Base-by-base conservation (phyloP, 2,113 vertebrate genomes). In the Cardinalis cardinalis region DNA sequence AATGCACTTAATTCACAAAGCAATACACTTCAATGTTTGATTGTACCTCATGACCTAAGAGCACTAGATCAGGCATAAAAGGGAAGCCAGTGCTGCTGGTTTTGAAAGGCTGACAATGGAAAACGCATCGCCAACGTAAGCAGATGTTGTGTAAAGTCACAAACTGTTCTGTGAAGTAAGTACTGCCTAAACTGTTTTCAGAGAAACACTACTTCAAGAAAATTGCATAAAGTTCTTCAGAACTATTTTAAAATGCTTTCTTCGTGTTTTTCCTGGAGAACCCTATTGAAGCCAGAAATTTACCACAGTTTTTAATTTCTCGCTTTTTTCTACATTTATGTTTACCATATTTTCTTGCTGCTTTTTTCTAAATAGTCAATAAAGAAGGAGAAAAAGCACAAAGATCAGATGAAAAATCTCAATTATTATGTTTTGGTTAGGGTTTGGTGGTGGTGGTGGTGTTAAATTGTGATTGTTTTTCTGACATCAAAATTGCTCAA, bases 31-130 rank as follows among this genome's bases (percentile, higher is more conserved):
- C 3, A 4, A 38, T 17, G 18, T 49, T 88, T 58, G 69, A 34
- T 60, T 88, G 40, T 23, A 65, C 31, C 20, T 23, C 16, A 18
- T 18, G 20, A 29, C 38, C 49, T 66, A 18, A 66, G 51, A 82
- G 69, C 2, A 2, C 20, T 25, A 69, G 9, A 41, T 76, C 38
- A 60, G 41, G 32, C 34, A 53, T 31, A 53, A 89, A 31, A 7
- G 5, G 34, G 51, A 91, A 91, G 66, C 5, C 28, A 65, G 25
- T 29, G 32, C 26, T 74, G 38, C 69, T 86, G 14, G 6, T 61
- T 95, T 80, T 91, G 66, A 71, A 95, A 83, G 74, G 65, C 92
- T 88, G 95, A 95, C 53, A 36, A 17, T 61, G 82, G 51, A 78
- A 59, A 93, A 83, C 0, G 0, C 1, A 1, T 84, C 87, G 38